Evolutionary conservation across 2,888 invertebrate species (phyloP).

Genomic region (Nesidiocoris tenuis): DNA sequence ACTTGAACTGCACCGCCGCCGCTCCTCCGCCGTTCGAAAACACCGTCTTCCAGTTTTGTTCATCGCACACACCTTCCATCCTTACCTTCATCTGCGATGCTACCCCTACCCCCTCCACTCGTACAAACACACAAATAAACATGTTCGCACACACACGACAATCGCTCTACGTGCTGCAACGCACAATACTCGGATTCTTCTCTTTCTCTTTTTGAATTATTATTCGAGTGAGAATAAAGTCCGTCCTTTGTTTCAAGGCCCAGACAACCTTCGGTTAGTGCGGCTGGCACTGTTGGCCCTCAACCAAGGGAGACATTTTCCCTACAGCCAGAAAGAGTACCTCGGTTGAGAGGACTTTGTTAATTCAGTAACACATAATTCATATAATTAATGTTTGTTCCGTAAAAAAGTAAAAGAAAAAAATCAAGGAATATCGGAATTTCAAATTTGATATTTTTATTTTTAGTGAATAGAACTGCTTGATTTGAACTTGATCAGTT

Average conservation of each 20-base stretch:
- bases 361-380: too few relatives aligned
- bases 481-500: too few relatives aligned
- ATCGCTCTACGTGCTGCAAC: too few relatives aligned
- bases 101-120: not conserved
- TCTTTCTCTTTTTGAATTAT: not conserved
- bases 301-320: too few relatives aligned
- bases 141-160: not conserved
- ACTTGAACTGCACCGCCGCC: not conserved
- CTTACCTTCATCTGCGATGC: not conserved
- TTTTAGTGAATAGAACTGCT: too few relatives aligned
- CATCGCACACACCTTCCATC: not conserved
- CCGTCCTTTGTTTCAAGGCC: not conserved
- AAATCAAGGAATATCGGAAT: too few relatives aligned
- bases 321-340: too few relatives aligned
- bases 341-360: too few relatives aligned
- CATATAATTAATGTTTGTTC: too few relatives aligned
- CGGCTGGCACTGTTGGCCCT: not conserved
- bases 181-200: too few relatives aligned
- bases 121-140: not conserved
- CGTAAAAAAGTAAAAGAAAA: too few relatives aligned
- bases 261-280: not conserved
- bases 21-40: not conserved
- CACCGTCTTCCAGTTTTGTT: not conserved
- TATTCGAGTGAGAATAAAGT: not conserved
- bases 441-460: too few relatives aligned